A percentile compares a stretch with the other conserved stretches of the same genome.
These are phyloP conservation scores for Melanotaenia boesemani DNA, from an alignment of 2,797 vertebrate species.

Conservation along the genomic window DNA sequence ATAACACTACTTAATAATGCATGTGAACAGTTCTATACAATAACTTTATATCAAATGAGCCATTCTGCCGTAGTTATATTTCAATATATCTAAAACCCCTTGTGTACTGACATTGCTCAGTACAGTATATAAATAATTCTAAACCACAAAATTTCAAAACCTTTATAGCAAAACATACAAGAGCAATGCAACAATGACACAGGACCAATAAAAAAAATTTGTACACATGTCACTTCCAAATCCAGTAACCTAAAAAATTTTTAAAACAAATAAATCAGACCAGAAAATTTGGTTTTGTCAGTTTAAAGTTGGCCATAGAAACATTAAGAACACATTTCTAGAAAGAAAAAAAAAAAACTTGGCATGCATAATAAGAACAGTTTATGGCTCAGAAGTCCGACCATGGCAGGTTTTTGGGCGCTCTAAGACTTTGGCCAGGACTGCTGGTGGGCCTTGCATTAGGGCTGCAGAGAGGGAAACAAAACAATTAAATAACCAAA, in stretches of 20 bases:
- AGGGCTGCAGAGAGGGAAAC: constrained; percentile 35
- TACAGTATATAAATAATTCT: too few relatives aligned
- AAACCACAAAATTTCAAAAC: neutral
- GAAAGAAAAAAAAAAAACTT: neutral
- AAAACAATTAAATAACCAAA: neutral
- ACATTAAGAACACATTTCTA: constrained; percentile 19
- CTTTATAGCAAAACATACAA: neutral
- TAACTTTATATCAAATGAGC: too few relatives aligned
- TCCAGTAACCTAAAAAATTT: neutral
- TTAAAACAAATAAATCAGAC: neutral
- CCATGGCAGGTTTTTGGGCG: constrained; percentile 84
- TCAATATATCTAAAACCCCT: too few relatives aligned
- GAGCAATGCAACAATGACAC: neutral
- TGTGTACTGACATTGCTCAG: too few relatives aligned
- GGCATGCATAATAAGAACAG: neutral
- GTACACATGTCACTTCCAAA: neutral
- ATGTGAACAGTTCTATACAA: too few relatives aligned
- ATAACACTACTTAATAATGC: too few relatives aligned
- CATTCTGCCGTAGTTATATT: too few relatives aligned
- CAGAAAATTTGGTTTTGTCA: neutral
- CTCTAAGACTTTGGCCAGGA: constrained; percentile 70
- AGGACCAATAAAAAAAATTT: neutral
- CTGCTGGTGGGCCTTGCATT: constrained; percentile 39
- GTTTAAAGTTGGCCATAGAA: constrained; percentile 6
- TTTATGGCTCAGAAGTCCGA: constrained; percentile 52